phyloP scores from a whole-genome alignment of 2,888 invertebrate species.

The Tenthredo notha region DNA sequence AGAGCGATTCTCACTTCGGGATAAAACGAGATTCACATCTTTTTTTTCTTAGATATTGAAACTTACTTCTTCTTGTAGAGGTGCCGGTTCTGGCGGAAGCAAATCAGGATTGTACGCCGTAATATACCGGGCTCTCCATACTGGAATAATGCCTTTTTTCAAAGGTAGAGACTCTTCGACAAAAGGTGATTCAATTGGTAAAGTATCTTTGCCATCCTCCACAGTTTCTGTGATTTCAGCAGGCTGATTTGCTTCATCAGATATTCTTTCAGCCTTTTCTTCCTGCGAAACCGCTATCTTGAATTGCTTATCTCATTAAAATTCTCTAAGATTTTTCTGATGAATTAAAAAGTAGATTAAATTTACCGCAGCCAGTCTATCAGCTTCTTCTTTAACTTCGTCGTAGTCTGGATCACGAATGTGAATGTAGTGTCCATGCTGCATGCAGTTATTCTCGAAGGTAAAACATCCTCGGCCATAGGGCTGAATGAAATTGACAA shows the following conservation, averaged over 20 bases:
- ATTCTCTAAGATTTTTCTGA: background rate
- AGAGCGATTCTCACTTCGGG: background rate
- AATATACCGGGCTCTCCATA: slow-evolving; percentile 86
- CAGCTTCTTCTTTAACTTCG: slow-evolving; percentile 78
- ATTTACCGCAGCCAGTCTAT: background rate
- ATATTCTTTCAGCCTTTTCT: slow-evolving; percentile 77
- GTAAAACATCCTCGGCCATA: slow-evolving; percentile 88
- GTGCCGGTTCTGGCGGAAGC: slow-evolving; percentile 85
- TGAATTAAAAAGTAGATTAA: background rate
- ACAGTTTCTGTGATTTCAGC: slow-evolving; percentile 46
- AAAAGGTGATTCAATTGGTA: background rate
- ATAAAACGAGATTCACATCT: background rate
- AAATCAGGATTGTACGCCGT: slow-evolving; percentile 85
- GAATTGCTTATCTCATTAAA: background rate
- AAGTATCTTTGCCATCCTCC: slow-evolving; percentile 48
- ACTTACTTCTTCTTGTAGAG: slow-evolving; percentile 79
- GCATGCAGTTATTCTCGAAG: slow-evolving; percentile 88
- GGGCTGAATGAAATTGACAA: slow-evolving; percentile 75
- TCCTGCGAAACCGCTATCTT: slow-evolving; percentile 66
- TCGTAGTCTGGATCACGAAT: slow-evolving; percentile 81
- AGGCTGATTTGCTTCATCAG: slow-evolving; percentile 46
- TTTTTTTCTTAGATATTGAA: background rate
- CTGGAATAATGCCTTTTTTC: slow-evolving; percentile 77
- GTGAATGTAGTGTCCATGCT: slow-evolving; percentile 86
- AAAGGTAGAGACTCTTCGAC: slow-evolving; percentile 67